Conservation (phyloP, 92 coral and sea anemone species). For the Porites rus region DNA sequence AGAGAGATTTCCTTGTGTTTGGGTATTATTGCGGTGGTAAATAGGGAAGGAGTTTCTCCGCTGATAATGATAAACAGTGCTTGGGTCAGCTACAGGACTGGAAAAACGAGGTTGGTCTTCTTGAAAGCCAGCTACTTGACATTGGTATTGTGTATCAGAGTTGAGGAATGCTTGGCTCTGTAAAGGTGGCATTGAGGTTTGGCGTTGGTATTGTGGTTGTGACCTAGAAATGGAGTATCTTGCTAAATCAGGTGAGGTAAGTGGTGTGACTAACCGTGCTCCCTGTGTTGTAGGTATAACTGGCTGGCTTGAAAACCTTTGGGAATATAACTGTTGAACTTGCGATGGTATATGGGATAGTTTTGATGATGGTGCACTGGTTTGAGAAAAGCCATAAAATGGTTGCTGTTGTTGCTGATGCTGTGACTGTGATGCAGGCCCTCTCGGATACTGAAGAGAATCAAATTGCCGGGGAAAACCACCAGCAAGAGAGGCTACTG, state of each 20-base stretch:
- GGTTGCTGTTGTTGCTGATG: constrained; percentile 64
- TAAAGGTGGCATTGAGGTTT: constrained; percentile 79
- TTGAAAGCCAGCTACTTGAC: constrained; percentile 29
- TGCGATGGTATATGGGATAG: constrained; percentile 61
- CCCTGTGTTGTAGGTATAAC: constrained; percentile 53
- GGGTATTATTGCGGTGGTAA: constrained; percentile 73
- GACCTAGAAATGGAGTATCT: constrained; percentile 53
- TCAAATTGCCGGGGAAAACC: constrained; percentile 50
- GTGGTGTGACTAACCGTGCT: constrained; percentile 30
- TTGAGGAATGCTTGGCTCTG: constrained; percentile 35
- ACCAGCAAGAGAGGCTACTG: constrained; percentile 20
- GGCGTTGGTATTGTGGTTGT: constrained; percentile 76
- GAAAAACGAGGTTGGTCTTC: constrained; percentile 38
- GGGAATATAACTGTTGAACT: constrained; percentile 59
- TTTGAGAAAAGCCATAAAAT: constrained; percentile 60
- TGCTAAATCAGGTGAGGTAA: constrained; percentile 21
- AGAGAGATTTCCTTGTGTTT: constrained; percentile 52
- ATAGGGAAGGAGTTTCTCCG: constrained; percentile 88
- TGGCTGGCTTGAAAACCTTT: constrained; percentile 44
- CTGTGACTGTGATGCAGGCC: constrained; percentile 53
- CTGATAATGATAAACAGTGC: constrained; percentile 66
- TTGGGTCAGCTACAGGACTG: constrained; percentile 23
- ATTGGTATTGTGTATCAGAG: constrained; percentile 40
- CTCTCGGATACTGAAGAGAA: constrained; percentile 52
- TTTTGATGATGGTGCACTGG: constrained; percentile 42